Conservation (phyloP, 2,888 invertebrate genomes). For the Eulithis testata region DNA sequence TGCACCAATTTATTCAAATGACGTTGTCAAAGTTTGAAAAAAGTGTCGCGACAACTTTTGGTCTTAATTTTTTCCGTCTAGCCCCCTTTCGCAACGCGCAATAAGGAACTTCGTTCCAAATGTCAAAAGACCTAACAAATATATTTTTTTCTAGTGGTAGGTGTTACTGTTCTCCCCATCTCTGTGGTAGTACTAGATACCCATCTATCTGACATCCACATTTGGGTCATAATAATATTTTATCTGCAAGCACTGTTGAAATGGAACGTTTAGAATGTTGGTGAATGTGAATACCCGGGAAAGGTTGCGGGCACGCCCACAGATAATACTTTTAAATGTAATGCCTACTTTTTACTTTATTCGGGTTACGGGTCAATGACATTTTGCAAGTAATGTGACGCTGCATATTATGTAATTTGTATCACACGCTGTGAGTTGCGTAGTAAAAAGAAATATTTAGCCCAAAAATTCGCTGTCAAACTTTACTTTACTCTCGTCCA, state of each 20-base stretch:
- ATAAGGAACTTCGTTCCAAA: no score
- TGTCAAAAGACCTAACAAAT: no score
- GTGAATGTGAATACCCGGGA: slow-evolving; percentile 33
- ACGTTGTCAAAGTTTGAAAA: no score
- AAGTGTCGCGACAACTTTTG: no score
- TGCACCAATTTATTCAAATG: no score
- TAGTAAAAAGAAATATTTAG: no score
- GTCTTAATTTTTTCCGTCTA: no score
- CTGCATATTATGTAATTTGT: no score
- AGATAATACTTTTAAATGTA: slow-evolving; percentile 7
- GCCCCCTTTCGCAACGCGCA: no score
- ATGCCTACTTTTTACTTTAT: slow-evolving; percentile 10
- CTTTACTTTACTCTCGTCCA: no score
- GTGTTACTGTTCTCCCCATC: neutral
- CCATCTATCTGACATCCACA: slow-evolving; percentile 57
- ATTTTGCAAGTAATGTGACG: neutral
- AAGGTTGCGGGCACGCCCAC: slow-evolving; percentile 16
- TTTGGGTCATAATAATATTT: slow-evolving; percentile 69
- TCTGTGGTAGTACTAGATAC: slow-evolving; percentile 41
- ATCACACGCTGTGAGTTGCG: no score
- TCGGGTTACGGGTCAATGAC: neutral
- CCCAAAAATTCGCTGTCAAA: no score
- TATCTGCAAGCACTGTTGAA: slow-evolving; percentile 53
- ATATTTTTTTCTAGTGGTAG: neutral
- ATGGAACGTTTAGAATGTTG: slow-evolving; percentile 46